Evolutionary conservation across 2,113 vertebrate genomes (phyloP), one percentile per base, ranked within the genome.

Genomic region (Acrocephalus arundinaceus): DNA sequence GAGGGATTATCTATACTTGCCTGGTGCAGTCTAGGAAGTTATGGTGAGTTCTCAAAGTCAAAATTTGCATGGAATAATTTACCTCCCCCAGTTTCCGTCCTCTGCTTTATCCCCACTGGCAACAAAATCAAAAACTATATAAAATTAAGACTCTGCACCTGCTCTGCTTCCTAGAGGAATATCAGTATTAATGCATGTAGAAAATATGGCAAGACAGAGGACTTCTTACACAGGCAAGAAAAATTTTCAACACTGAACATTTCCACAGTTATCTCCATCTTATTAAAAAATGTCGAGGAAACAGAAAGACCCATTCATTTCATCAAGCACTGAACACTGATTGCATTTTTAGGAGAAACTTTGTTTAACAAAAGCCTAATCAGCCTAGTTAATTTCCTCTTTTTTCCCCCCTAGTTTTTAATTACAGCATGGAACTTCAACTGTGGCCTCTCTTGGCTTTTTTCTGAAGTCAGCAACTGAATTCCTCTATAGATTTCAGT

Each of bases 131-230:
- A 93, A 96, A 91, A 65, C 62, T 62, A 85, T 65, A 57, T 94
- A 78, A 75, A 89, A 93, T 92, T 87, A 97, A 91, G 91, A 70
- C 74, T 78, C 73, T 91, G 89, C 94, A 97, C 91, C 96, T 96
- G 94, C 80, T 91, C 49, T 67, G 61, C 80, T 91, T 94, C 94
- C 87, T 95, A 66, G 54, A 94, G 89, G 81, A 96, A 70, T 11
- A 89, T 45, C 70, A 70, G 7, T 91, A 91, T 87, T 89, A 93
- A 84, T 54, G 43, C 70, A 87, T 24, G 31, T 27, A 94, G 77
- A 92, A 92, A 93, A 67, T 71, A 81, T 2, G 16, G 54, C 48
- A 82, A 89, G 70, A 96, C 85, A 97, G 81, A 87, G 49, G 54
- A 87, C 77, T 87, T 85, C 49, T 85, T 79, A 93, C 46, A 70